These are phyloP conservation scores for Baryphthengus martii DNA, from an alignment of 2,113 vertebrate genomes.

Conservation along the genomic window DNA sequence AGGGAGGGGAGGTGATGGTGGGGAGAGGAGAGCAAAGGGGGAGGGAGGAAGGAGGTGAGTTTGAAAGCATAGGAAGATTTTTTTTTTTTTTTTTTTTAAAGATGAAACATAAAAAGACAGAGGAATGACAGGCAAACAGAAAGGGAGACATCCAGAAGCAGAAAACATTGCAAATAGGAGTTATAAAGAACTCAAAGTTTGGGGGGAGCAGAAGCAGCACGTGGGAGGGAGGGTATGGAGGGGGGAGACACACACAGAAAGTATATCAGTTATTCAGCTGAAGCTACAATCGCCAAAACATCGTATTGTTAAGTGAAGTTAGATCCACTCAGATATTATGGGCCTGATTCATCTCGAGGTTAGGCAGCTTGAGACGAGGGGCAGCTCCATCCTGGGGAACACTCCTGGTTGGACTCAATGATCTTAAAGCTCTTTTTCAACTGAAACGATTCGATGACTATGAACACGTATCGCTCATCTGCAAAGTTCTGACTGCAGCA, in stretches of 20 bases:
- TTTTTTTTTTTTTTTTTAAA: background rate
- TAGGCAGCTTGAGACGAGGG: fast-evolving
- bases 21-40: background rate
- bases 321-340: background rate
- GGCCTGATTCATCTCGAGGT: background rate
- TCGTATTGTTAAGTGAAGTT: background rate
- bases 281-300: background rate
- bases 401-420: too few relatives aligned
- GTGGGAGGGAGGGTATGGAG: background rate
- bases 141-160: background rate
- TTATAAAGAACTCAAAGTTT: conserved; percentile 11
- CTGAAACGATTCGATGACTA: too few relatives aligned
- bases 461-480: too few relatives aligned
- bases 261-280: conserved; percentile 43
- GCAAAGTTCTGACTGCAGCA: fast-evolving
- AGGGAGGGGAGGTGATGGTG: background rate
- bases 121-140: background rate
- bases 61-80: background rate
- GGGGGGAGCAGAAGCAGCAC: background rate
- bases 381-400: background rate
- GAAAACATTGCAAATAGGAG: background rate
- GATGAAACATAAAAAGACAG: background rate
- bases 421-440: too few relatives aligned
- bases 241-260: conserved; percentile 50
- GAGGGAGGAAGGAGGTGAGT: background rate